Evolutionary conservation across 1,140 invertebrate genomes (phyloP).

Genomic region (Diploscapter pachys): DNA sequence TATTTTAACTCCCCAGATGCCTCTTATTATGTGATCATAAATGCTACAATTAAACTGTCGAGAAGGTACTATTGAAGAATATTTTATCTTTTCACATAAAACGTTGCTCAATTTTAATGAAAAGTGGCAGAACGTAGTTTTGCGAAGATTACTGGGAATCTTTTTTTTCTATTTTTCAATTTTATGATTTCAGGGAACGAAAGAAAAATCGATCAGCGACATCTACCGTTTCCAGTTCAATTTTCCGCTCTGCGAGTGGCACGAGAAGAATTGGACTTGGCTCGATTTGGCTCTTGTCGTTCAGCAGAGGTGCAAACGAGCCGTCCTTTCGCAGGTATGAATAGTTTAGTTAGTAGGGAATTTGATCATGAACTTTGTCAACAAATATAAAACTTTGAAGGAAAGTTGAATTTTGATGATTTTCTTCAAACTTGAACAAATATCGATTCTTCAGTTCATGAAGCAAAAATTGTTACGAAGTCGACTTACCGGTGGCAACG

Average conservation of each 20-base stretch:
- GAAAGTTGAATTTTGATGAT: slow-evolving; percentile 64
- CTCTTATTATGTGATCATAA: no score
- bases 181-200: slow-evolving; percentile 71
- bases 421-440: slow-evolving; percentile 14
- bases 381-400: no score
- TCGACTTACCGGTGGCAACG: slow-evolving; percentile 27
- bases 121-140: no score
- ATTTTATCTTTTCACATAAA: no score
- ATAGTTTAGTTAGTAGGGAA: not conserved
- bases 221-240: slow-evolving; percentile 86
- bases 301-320: slow-evolving; percentile 84
- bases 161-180: slow-evolving; percentile 6
- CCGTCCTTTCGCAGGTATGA: slow-evolving; percentile 72
- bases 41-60: no score
- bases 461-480: slow-evolving; percentile 55
- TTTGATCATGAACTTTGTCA: slow-evolving; percentile 63
- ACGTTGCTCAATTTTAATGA: no score
- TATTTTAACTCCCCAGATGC: no score
- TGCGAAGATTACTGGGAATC: not conserved
- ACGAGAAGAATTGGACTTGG: slow-evolving; percentile 99
- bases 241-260: slow-evolving; percentile 92
- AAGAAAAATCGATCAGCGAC: slow-evolving; percentile 96
- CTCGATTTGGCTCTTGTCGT: slow-evolving; percentile 91
- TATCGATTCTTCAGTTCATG: slow-evolving; percentile 50
- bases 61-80: no score